Base-by-base conservation (phyloP, 2,888 invertebrate genomes). In the Cephus sareptanus region DNA sequence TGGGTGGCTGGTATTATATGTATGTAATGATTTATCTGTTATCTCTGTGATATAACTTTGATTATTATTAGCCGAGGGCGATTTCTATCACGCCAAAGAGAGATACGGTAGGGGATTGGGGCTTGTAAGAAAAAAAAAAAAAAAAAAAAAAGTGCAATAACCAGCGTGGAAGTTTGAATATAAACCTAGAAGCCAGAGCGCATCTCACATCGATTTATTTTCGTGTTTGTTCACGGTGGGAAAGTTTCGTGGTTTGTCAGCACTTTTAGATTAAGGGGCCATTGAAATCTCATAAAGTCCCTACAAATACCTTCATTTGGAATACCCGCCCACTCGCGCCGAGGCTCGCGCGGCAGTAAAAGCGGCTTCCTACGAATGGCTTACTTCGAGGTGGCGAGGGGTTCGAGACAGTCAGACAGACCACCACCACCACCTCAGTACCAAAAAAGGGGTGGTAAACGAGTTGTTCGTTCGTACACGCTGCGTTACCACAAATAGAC, bases 191-290 rank as follows among this genome's bases (percentile, higher is more conserved):
- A 82, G 87, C 81, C 83, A 83, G 83, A 83, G 85, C 85, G 84
- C 56, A 56, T 83, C 80, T 83, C 83, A 85, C 87, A 90, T 89
- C 91, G 90, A 91, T 91, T 91, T 91, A 91, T 91, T 90, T 87
- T 85, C 89, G 88, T 91, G 90, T 91, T 91, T 91, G 90, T 90
- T 90, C 90, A 85, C 87, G 82, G 87, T 86, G 85, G 83, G 83
- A 90, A 91, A 90, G 89, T 91, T 91, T 90, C 87, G 90, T 87
- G 91, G 90, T 90, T 91, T 91, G 91, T 91, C 91, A 91, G 90
- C 91, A 89, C 89, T 91, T 91, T 91, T 89, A 90, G 89, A 89
- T 90, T 89, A 90, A 87, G 87, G 88, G 81, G 84, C 87, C 85
- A 90, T 89, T 86, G 88, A 88, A 90, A 89, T 87, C 90, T 90